Base-by-base conservation (phyloP, 1,140 invertebrate species). In the Mya arenaria region DNA sequence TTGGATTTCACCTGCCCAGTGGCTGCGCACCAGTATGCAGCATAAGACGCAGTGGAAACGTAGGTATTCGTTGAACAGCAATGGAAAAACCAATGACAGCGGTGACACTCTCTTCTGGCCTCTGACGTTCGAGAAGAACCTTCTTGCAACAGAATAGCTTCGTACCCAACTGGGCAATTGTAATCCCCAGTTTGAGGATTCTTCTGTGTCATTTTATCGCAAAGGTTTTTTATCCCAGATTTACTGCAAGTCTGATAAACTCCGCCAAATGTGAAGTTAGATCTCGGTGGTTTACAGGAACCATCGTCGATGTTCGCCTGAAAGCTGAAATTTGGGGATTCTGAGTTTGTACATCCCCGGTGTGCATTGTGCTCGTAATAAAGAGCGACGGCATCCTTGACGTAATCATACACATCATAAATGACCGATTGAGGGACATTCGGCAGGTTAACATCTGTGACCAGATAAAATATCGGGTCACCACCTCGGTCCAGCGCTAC, bases 171-270 rank as follows among this genome's bases (percentile, higher is more conserved):
- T 19, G 89, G 89, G 60, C 90, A 91, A 5, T 82, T 77, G 32
- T 36, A 84, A 4, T 55, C 52, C 13, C 85, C 85, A 4, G 90
- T 90, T 41, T 82, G n/a, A 8, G 87, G 90, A 73, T 91, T 91
- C 8, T 84, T 84, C 48, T 83, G 82, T 0, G 17, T 34, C 25
- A 80, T 34, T 10, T 34, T 37, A 30, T 15, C n/a, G 66, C 84
- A 86, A 6, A 83, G 56, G 30, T 83, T 55, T 13, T 23, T 28
- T 25, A 63, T 62, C 1, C 77, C 84, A 8, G 2, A 34, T 52
- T 28, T 71, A 71, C 3, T 72, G 37, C 88, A 90, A 0, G 74
- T 85, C 71, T 90, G 89, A 55, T 84, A 91, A 15, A 89, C 71
- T 8, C 84, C 81, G 15, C 84, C 84, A 36, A 85, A 85, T 6